Conservation (phyloP, 2,113 vertebrate species). For the Corythoichthys haematopterus region DNA sequence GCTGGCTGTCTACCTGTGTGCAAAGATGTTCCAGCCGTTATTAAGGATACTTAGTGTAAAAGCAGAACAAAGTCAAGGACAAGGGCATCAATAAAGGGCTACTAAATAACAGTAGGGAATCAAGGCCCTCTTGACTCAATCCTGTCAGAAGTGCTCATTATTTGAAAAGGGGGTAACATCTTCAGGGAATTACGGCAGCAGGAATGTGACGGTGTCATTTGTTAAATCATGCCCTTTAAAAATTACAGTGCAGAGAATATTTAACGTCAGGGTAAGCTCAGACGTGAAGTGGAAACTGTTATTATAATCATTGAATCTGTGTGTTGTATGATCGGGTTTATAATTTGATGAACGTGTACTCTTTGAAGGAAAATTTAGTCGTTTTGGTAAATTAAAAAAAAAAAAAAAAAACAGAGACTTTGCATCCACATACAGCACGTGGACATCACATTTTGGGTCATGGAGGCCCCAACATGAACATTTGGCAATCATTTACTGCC, state of each 20-base stretch:
- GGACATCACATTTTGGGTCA: no score
- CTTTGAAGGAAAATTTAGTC: no score
- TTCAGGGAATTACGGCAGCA: not conserved
- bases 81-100: not conserved
- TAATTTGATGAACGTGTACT: not conserved
- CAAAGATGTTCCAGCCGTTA: not conserved
- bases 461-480: no score
- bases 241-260: conserved; percentile 2
- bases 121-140: conserved; percentile 1
- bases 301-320: not conserved
- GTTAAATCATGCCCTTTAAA: conserved; percentile 4
- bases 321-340: not conserved
- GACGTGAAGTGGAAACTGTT: not conserved
- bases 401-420: no score
- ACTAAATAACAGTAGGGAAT: conserved; percentile 1
- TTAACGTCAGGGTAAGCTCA: not conserved
- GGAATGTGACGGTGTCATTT: conserved; percentile 1
- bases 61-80: not conserved
- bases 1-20: not conserved
- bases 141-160: not conserved
- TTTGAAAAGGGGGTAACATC: not conserved
- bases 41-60: not conserved
- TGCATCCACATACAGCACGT: no score
- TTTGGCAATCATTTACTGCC: no score
- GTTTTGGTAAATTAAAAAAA: no score